phyloP scores from a whole-genome alignment of 92 coral and sea anemone genomes.

The Epizoanthus scotinus region DNA sequence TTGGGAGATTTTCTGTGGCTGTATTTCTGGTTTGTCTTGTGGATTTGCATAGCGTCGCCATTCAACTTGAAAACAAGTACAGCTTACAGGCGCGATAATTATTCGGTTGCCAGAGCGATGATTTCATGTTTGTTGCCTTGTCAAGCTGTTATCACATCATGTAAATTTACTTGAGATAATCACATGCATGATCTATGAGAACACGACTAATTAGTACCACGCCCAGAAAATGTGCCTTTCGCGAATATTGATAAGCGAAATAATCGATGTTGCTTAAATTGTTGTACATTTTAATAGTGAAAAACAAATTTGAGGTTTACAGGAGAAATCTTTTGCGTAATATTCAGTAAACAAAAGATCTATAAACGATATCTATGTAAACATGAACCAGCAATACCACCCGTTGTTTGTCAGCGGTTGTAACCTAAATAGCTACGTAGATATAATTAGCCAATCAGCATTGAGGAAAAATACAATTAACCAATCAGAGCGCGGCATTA shows the following conservation, averaged over 20 bases:
- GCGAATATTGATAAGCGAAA: not conserved
- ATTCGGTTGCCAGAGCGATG: no score
- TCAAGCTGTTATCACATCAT: not conserved
- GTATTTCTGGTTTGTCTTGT: no score
- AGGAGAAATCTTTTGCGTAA: not conserved
- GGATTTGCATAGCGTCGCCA: no score
- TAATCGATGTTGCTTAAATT: not conserved
- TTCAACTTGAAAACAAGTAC: no score
- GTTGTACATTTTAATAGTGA: not conserved
- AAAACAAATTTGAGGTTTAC: not conserved
- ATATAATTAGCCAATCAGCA: slow-evolving; percentile 34
- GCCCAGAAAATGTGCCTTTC: not conserved
- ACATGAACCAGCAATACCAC: not conserved
- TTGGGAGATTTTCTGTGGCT: no score
- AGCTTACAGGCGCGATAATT: no score
- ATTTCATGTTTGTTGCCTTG: slow-evolving; percentile 5
- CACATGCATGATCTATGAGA: no score
- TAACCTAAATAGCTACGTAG: not conserved
- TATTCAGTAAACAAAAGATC: no score
- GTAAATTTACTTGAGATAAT: not conserved
- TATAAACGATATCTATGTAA: not conserved
- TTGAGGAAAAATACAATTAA: slow-evolving; percentile 12
- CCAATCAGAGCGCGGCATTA: slow-evolving; percentile 41
- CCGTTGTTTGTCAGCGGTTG: slow-evolving; percentile 18
- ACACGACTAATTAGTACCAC: not conserved